Evolutionary conservation across 2,888 invertebrate species (phyloP).

Genomic region (Galeopsomyia nigrocyanea): DNA sequence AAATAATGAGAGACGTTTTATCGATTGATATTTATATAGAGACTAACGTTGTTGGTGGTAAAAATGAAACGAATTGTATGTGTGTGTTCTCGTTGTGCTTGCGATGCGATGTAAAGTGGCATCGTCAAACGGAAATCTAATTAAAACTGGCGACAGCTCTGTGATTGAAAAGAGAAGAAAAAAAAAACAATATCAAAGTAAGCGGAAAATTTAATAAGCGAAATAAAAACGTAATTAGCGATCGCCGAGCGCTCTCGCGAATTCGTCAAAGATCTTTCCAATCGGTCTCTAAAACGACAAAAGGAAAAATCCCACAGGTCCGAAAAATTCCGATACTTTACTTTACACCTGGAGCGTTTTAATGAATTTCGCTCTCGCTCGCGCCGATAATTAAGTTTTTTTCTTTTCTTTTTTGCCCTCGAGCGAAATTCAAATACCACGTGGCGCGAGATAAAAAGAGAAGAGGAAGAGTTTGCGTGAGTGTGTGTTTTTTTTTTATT

Average conservation of each 20-base stretch:
- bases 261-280: not conserved
- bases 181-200: no score
- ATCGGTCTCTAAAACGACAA: not conserved
- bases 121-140: no score
- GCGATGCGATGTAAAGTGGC: no score
- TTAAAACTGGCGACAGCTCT: no score
- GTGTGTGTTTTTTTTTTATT: not conserved
- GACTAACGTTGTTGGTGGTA: no score
- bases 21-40: no score
- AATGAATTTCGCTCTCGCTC: constrained; percentile 35
- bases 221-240: no score
- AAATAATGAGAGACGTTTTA: not conserved
- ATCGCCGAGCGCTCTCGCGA: no score
- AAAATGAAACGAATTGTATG: no score
- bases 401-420: not conserved
- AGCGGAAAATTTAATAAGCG: no score
- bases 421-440: constrained; percentile 28
- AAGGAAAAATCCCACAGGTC: not conserved
- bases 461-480: not conserved
- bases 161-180: no score
- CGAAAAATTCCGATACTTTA: not conserved
- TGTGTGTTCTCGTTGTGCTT: no score
- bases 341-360: constrained; percentile 16
- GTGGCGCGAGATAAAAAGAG: constrained; percentile 10
- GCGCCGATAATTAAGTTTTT: constrained; percentile 31